A percentile compares a stretch with the other conserved stretches of the same genome.
phyloP scores from a whole-genome alignment of 1,140 invertebrate species.

The Drosophila ananassae region DNA sequence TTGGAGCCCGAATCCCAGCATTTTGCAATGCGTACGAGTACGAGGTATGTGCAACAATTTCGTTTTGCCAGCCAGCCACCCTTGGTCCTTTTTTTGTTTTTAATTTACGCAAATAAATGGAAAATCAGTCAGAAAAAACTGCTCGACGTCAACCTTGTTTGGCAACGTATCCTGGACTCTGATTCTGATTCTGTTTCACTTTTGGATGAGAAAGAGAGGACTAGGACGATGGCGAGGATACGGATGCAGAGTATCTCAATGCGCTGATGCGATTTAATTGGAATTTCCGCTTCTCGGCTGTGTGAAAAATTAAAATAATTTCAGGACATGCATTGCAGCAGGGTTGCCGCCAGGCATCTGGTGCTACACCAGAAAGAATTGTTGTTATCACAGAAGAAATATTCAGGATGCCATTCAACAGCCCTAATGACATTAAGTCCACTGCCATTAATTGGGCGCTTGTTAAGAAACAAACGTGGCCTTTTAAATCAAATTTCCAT shows the following conservation, averaged over 20 bases:
- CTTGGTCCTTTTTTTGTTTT: slow-evolving; percentile 37
- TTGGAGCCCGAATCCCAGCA: slow-evolving; percentile 37
- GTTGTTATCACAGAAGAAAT: slow-evolving; percentile 27
- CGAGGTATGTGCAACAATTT: slow-evolving; percentile 27
- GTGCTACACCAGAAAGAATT: slow-evolving; percentile 7
- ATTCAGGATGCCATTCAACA: not conserved
- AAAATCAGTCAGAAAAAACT: slow-evolving; percentile 71
- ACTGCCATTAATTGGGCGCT: slow-evolving; percentile 59
- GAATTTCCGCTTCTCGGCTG: slow-evolving; percentile 73
- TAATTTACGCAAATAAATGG: slow-evolving; percentile 76
- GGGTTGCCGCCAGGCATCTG: not conserved
- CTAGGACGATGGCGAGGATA: not conserved
- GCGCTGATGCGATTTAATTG: slow-evolving; percentile 80
- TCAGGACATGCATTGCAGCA: slow-evolving; percentile 4
- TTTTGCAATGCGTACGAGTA: not conserved
- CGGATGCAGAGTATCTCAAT: slow-evolving; percentile 32
- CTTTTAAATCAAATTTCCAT: not conserved
- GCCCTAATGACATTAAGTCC: slow-evolving; percentile 44
- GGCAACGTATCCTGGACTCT: slow-evolving; percentile 16
- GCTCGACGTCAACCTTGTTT: slow-evolving; percentile 34
- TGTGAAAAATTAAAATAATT: slow-evolving; percentile 77
- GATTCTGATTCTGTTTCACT: slow-evolving; percentile 15
- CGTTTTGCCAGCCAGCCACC: not conserved
- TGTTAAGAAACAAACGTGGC: not conserved
- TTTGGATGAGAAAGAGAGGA: slow-evolving; percentile 18